A percentile compares a stretch with the other conserved stretches of the same genome.
Conservation (phyloP, 2,888 invertebrate species). For the Coenonympha glycerion region DNA sequence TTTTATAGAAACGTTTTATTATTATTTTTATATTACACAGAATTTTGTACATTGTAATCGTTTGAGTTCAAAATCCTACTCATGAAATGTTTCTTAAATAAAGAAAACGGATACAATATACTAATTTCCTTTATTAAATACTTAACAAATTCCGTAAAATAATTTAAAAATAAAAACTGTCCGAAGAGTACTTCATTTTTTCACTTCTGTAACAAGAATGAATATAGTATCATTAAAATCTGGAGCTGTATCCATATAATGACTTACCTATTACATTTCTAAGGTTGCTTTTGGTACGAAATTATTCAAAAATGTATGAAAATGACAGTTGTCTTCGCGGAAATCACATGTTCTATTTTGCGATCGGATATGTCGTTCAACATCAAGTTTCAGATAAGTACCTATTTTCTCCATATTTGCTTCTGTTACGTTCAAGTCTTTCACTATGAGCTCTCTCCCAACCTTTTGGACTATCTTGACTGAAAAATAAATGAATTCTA, state of each 20-base stretch:
- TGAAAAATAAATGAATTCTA: too few species aligned
- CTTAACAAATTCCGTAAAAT: conserved; percentile 17
- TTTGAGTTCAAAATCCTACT: not conserved
- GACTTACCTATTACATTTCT: too few species aligned
- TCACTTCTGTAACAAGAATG: conserved; percentile 47
- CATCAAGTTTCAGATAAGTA: too few species aligned
- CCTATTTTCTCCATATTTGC: conserved; percentile 36
- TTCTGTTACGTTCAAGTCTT: conserved; percentile 42
- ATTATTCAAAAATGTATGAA: too few species aligned
- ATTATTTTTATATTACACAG: not conserved
- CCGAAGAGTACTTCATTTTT: conserved; percentile 48
- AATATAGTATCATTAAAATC: not conserved
- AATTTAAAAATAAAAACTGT: conserved; percentile 54
- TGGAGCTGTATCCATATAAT: too few species aligned
- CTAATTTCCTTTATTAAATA: conserved; percentile 5
- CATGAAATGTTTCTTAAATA: not conserved
- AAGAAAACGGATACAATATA: not conserved
- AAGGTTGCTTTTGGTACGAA: too few species aligned
- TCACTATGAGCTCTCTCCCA: conserved; percentile 59
- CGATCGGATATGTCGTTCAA: too few species aligned
- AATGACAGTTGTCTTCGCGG: too few species aligned
- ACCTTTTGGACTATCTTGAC: conserved; percentile 44
- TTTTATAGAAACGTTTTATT: not conserved
- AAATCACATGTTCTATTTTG: too few species aligned
- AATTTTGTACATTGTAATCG: too few species aligned